Evolutionary conservation across 1,140 invertebrate species (phyloP), one percentile per base, ranked within the genome.

Genomic region (Calosoma granatense): DNA sequence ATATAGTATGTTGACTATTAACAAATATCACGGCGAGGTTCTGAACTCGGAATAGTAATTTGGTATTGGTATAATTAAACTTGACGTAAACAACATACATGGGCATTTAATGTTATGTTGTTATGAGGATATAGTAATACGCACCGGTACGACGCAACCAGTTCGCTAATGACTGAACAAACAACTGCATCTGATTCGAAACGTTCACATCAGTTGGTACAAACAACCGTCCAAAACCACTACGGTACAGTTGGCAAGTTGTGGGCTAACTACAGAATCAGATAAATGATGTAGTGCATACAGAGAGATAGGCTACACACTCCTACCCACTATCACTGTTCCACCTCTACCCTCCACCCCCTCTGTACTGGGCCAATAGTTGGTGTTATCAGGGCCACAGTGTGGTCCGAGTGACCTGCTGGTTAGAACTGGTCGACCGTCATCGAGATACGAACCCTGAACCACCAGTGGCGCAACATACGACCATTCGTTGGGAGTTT

Each of bases 241-340:
- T 17, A 47, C 41, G 41, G 3, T 47, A 47, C 41, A 47, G 41
- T 47, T 47, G 41, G 41, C 41, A 47, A 47, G 41, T 47, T 47
- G 41, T 47, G 41, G 41, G 9, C 17, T 4, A 6, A 17, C 6
- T 17, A 11, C 9, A 9, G 15, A 47, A 47, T 47, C 41, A 47
- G 41, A 47, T 47, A 47, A 47, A 47, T 47, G 41, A 47, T 17
- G 41, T 47, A 47, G 15, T 47, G 41, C 9, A 47, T 47, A 47
- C 9, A 47, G 41, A 47, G 41, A 47, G 9, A 47, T 9, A 12
- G 41, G n/a, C 26, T 36, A n/a, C n/a, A n/a, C n/a, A n/a, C n/a
- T n/a, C n/a, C n/a, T n/a, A n/a, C n/a, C n/a, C n/a, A n/a, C n/a
- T n/a, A n/a, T n/a, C n/a, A n/a, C n/a, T n/a, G n/a, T n/a, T n/a